Percentiles rank a stretch among this genome's conserved stretches.
Evolutionary conservation across 1,140 invertebrate genomes (phyloP).

Genomic region (Zaprionus vittiger): DNA sequence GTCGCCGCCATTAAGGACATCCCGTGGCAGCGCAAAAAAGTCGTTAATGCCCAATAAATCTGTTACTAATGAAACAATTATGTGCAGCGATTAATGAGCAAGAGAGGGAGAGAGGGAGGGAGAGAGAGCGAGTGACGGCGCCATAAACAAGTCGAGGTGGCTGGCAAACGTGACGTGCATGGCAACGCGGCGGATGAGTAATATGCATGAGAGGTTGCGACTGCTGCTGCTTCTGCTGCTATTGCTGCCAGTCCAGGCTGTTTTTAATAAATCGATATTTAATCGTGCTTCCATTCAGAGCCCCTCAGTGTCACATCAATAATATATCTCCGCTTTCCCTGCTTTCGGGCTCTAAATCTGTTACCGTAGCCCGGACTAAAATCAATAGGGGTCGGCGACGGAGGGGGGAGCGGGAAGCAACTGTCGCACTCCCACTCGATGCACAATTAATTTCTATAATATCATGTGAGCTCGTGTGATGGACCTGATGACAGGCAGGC

Average conservation of each 20-base stretch:
- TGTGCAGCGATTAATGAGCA: constrained; percentile 67
- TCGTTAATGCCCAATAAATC: constrained; percentile 70
- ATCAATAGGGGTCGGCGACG: constrained; percentile 1
- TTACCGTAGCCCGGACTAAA: constrained; percentile 3
- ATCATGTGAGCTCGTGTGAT: constrained; percentile 15
- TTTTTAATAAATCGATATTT: constrained; percentile 74
- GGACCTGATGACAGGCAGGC: constrained; percentile 22
- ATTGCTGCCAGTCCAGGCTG: constrained; percentile 6
- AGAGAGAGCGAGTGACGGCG: constrained; percentile 18
- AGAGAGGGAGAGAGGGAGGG: background rate
- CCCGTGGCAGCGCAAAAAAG: constrained; percentile 20
- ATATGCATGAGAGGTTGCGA: constrained; percentile 54
- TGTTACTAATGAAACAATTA: constrained; percentile 81
- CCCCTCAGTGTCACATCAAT: constrained; percentile 55
- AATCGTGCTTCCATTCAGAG: constrained; percentile 30
- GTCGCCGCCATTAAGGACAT: constrained; percentile 24
- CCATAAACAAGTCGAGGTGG: constrained; percentile 64
- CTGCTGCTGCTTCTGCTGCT: background rate
- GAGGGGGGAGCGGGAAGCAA: background rate
- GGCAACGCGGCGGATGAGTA: constrained; percentile 65
- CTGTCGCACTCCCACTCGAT: constrained; percentile 1
- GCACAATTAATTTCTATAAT: constrained; percentile 65
- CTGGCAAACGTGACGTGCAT: constrained; percentile 56
- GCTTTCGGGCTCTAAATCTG: constrained; percentile 14
- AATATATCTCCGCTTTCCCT: constrained; percentile 7